Conservation (phyloP, 2,888 invertebrate species). For the Phymatocera aterrima region DNA sequence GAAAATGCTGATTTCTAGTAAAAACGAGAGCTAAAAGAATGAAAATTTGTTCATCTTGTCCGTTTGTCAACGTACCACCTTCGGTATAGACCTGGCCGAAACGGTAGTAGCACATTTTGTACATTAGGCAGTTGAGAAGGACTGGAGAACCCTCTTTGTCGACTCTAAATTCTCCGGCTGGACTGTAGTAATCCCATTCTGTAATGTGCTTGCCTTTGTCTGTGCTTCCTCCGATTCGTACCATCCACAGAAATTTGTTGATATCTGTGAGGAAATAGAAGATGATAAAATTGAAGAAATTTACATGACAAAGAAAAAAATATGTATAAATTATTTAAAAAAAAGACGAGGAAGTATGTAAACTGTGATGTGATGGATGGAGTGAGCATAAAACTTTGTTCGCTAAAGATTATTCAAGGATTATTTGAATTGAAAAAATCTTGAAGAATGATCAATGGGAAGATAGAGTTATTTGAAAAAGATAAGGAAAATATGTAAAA, state of each 20-base stretch:
- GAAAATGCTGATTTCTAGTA: background rate
- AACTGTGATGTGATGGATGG: too few relatives aligned
- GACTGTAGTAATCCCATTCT: slow-evolving; percentile 97
- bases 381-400: too few relatives aligned
- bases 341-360: too few relatives aligned
- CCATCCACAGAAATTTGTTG: slow-evolving; percentile 99
- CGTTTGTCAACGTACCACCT: slow-evolving; percentile 80
- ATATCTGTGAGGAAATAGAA: slow-evolving; percentile 85
- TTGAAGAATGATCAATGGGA: too few relatives aligned
- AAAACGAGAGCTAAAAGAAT: background rate
- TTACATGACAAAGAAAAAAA: slow-evolving; percentile 48
- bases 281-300: too few relatives aligned
- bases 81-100: slow-evolving; percentile 98
- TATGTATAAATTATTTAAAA: slow-evolving; percentile 11
- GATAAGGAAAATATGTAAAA: too few relatives aligned
- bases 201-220: slow-evolving; percentile 96
- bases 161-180: slow-evolving; percentile 96
- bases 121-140: slow-evolving; percentile 98
- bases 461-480: too few relatives aligned
- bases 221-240: slow-evolving; percentile 96
- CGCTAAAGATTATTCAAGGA: too few relatives aligned
- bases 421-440: too few relatives aligned
- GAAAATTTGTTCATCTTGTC: background rate
- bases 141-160: slow-evolving; percentile 95
- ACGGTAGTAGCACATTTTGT: slow-evolving; percentile 99